Evolutionary conservation across 2,797 vertebrate species (phyloP).

Genomic region (Brachyalestes nurse): DNA sequence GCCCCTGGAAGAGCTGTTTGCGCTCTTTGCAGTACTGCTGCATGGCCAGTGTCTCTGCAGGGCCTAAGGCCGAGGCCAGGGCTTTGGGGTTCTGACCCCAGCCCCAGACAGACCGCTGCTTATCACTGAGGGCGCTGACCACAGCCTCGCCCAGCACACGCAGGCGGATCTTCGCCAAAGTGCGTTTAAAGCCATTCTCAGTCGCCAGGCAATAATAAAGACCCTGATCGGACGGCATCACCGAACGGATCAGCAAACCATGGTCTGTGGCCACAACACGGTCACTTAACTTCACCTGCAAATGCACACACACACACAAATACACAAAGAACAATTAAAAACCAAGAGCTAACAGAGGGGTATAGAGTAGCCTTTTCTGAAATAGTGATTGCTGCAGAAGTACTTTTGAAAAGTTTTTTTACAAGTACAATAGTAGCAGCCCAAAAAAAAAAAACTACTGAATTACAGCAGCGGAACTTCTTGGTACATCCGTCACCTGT

Average conservation of each 20-base stretch:
- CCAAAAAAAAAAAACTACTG: too few relatives aligned
- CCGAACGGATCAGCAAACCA: conserved; percentile 91
- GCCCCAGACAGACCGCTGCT: conserved; percentile 88
- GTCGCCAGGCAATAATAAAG: conserved; percentile 95
- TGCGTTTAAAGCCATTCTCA: conserved; percentile 95
- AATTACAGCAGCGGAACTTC: too few relatives aligned
- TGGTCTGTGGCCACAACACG: conserved; percentile 91
- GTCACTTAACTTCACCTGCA: conserved; percentile 92
- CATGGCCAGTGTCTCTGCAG: conserved; percentile 89
- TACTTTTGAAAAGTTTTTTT: too few relatives aligned
- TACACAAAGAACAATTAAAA: too few relatives aligned
- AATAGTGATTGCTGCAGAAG: too few relatives aligned
- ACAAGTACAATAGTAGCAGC: too few relatives aligned
- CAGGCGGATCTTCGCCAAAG: conserved; percentile 92
- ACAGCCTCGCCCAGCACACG: conserved; percentile 87
- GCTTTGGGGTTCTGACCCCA: conserved; percentile 90
- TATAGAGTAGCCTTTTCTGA: too few relatives aligned
- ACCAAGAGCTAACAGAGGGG: too few relatives aligned
- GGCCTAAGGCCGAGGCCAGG: conserved; percentile 86
- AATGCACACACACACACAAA: conserved; percentile 16
- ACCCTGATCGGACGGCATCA: conserved; percentile 89
- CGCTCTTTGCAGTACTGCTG: conserved; percentile 96
- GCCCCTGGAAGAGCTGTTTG: conserved; percentile 79
- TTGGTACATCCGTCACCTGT: too few relatives aligned
- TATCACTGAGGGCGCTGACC: conserved; percentile 87